Percentiles rank a stretch among this genome's conserved stretches.
These are phyloP conservation scores for Aphelinus certus DNA, from an alignment of 1,140 invertebrate species.

Conservation along the genomic window DNA sequence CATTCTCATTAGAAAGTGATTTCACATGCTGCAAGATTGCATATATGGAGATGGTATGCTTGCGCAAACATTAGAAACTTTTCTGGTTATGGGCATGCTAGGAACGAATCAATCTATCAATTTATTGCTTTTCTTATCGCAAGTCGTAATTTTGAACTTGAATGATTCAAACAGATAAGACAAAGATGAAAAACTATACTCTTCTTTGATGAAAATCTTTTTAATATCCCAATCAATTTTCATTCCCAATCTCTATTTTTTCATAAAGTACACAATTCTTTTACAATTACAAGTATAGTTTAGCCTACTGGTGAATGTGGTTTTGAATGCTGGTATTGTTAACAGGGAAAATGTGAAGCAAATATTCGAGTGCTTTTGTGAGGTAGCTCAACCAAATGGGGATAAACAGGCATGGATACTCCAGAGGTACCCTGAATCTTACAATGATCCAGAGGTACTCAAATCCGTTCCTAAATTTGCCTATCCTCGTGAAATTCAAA, in stretches of 20 bases:
- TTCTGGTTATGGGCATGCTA: conserved; percentile 4
- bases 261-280: no score
- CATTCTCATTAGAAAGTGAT: conserved; percentile 26
- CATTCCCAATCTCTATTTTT: no score
- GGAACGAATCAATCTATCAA: no score
- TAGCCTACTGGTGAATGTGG: no score
- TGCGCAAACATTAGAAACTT: conserved; percentile 31
- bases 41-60: conserved; percentile 25
- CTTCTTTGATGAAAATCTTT: no score
- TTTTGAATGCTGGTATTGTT: conserved; percentile 40
- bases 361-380: conserved; percentile 86
- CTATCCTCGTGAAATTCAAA: conserved; percentile 83
- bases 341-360: conserved; percentile 82
- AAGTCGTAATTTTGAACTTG: no score
- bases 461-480: conserved; percentile 86
- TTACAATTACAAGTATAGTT: no score
- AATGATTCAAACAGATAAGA: no score
- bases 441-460: conserved; percentile 79
- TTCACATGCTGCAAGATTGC: not conserved
- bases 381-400: conserved; percentile 75
- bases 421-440: conserved; percentile 80
- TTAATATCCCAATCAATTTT: no score
- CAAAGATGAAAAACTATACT: no score
- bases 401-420: conserved; percentile 76
- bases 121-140: no score